phyloP scores from a whole-genome alignment of 1,140 invertebrate genomes.

The Metaphire vulgaris region DNA sequence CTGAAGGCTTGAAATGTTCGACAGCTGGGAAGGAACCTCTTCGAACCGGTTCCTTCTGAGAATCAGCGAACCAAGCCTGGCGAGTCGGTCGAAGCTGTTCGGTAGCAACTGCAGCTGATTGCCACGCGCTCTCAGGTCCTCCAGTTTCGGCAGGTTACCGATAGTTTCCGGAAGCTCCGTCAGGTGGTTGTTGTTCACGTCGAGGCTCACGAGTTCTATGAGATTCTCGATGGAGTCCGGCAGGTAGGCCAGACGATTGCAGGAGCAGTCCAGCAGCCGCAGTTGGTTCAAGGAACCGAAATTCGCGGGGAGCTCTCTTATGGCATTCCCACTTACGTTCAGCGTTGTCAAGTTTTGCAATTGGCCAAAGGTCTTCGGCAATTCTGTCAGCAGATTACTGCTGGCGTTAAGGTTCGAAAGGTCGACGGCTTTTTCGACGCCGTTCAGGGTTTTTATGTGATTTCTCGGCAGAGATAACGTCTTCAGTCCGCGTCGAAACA shows the following conservation, averaged over 20 bases:
- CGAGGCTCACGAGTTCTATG: not conserved
- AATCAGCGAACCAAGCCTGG: not conserved
- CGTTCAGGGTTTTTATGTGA: conserved; percentile 9
- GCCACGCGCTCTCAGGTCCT: not conserved
- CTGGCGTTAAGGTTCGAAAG: conserved; percentile 4
- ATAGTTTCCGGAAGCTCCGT: not conserved
- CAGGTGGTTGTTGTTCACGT: conserved; percentile 6
- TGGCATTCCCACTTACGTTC: not conserved
- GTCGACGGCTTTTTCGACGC: conserved; percentile 3
- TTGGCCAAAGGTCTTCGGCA: not conserved
- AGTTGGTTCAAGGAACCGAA: conserved; percentile 5
- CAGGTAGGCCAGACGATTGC: not conserved
- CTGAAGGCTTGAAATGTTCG: not conserved
- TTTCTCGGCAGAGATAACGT: conserved; percentile 6
- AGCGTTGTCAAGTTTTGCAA: not conserved
- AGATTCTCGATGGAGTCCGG: not conserved
- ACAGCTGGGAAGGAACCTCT: not conserved
- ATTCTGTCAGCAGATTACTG: not conserved
- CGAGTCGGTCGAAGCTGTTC: not conserved
- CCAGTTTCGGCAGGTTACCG: conserved; percentile 4
- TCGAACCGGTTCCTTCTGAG: conserved; percentile 12
- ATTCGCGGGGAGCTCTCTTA: not conserved
- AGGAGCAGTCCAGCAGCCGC: not conserved
- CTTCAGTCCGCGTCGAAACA: conserved; percentile 1
- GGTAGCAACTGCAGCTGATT: not conserved